phyloP scores from a whole-genome alignment of 1,140 invertebrate genomes.

The Ostrea edulis region DNA sequence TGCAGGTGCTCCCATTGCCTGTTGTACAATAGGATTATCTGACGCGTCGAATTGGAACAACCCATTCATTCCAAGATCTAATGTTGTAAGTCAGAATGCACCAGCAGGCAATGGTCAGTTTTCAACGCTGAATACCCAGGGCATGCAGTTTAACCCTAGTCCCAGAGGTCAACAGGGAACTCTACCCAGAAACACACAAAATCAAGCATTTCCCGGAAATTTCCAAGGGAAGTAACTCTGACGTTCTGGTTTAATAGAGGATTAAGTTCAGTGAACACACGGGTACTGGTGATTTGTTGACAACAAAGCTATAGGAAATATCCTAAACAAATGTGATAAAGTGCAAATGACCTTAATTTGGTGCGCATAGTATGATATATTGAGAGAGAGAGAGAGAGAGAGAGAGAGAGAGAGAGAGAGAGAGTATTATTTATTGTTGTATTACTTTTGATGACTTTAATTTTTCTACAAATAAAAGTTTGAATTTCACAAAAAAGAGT shows the following conservation, averaged over 20 bases:
- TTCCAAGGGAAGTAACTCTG: constrained; percentile 25
- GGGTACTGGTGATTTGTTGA: not conserved
- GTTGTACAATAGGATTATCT: constrained; percentile 79
- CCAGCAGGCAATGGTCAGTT: not conserved
- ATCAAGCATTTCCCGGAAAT: constrained; percentile 27
- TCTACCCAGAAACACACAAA: not conserved
- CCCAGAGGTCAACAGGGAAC: not conserved
- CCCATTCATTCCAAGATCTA: constrained; percentile 43
- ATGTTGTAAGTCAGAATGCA: not conserved
- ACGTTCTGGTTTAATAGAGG: not conserved
- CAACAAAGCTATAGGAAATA: not conserved
- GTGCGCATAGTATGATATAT: not conserved
- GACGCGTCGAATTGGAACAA: constrained; percentile 56
- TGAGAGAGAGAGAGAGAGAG: not conserved
- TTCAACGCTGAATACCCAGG: not conserved
- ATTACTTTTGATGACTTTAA: constrained; percentile 9
- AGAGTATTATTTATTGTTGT: not conserved
- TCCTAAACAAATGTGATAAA: constrained; percentile 1
- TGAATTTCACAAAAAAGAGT: not conserved
- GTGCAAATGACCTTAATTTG: not conserved
- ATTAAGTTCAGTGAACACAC: not conserved
- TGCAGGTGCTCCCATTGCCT: constrained; percentile 81
- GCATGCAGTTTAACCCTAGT: constrained; percentile 27
- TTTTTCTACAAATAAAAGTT: constrained; percentile 18
- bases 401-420: constrained; percentile 13